Evolutionary conservation across 2,797 vertebrate genomes (phyloP).

Genomic region (Pangasius sanitwongsei): DNA sequence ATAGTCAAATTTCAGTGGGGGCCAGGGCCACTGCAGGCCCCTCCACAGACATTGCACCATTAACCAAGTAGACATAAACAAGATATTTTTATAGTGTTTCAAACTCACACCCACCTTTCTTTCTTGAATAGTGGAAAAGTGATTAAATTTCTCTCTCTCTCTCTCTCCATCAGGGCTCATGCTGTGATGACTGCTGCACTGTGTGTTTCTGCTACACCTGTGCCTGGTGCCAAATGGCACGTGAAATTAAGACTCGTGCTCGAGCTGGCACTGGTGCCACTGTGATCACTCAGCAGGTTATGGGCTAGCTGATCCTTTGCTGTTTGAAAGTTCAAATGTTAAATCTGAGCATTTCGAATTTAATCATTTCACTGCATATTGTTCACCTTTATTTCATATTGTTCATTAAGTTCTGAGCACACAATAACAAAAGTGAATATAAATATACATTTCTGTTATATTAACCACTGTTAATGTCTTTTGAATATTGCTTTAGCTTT

Average conservation of each 20-base stretch:
- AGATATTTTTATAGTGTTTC: neutral
- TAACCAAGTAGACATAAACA: neutral
- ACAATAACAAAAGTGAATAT: neutral
- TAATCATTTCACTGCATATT: neutral
- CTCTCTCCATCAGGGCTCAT: slow-evolving; percentile 65
- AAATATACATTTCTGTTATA: neutral
- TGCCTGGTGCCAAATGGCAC: slow-evolving; percentile 74
- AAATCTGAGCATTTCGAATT: neutral
- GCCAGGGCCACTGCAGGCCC: neutral
- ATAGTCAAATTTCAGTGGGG: neutral
- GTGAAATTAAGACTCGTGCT: slow-evolving; percentile 67
- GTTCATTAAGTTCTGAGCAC: neutral
- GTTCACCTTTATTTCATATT: neutral
- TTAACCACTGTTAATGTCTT: neutral
- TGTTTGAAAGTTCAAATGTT: neutral
- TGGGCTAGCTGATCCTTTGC: neutral
- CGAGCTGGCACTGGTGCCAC: fast-evolving
- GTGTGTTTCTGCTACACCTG: slow-evolving; percentile 62
- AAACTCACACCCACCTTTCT: neutral
- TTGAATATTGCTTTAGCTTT: neutral
- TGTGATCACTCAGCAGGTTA: slow-evolving; percentile 63
- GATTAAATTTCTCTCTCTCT: neutral
- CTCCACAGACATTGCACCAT: neutral
- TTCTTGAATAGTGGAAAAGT: neutral
- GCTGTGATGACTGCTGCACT: slow-evolving; percentile 67